Evolutionary conservation across 2,888 invertebrate genomes (phyloP), one percentile per base, ranked within the genome.

Genomic region (Pristionchus maxplancki): DNA sequence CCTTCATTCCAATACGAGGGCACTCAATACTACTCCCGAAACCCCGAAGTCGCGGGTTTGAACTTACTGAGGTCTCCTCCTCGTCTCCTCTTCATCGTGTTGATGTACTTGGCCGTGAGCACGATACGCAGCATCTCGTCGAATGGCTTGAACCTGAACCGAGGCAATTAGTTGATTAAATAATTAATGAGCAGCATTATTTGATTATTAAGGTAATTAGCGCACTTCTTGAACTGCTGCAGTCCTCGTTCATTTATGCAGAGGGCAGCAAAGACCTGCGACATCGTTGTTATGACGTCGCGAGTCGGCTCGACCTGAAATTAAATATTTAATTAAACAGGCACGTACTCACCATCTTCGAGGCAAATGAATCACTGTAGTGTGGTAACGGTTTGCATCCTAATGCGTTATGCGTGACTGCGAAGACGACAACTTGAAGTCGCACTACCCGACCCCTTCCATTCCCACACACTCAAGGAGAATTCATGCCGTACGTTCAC

Each of bases 201-300:
- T 17, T 17, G 17, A 53, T 20, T 58, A 24, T 24, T 24, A 9
- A 24, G 3, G 0, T n/a, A 58, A 58, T 24, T 24, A 93, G 96
- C 96, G 93, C 96, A 97, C 89, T 96, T 96, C 11, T 97, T 96
- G 95, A 97, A 97, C 13, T 97, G 96, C 90, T 96, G 96, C 48
- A 97, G 95, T 58, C 97, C 97, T 71, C 97, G 96, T 62, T 96
- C 96, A 95, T 97, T 97, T 90, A 97, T 95, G 95, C 97, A 97
- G 58, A 97, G 95, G 0, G 97, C 97, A 93, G 97, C 97, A 95
- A 97, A 97, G 50, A 97, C 97, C 95, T 97, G 97, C 13, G 97
- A 97, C 91, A 97, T 95, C 0, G 97, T 97, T n/a, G 97, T 97
- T 78, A 97, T 95, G 8, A 96, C 95, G 93, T 96, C 96, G 88